phyloP scores from a whole-genome alignment of 37 sponge, comb jelly and placozoan genomes.

The Chondrilla cf. caribensis region DNA sequence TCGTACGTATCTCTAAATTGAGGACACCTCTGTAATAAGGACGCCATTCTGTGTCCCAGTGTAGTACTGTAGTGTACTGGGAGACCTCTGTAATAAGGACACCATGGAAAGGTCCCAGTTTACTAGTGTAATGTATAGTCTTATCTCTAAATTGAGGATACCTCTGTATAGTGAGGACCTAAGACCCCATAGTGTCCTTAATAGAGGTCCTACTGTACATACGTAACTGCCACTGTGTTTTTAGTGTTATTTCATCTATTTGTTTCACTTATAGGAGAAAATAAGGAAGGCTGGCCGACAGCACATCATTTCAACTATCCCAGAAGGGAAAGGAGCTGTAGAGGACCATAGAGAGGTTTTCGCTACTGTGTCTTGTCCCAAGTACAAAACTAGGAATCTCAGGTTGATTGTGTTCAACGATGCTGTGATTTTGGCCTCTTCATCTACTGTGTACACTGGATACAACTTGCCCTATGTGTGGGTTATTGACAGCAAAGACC shows the following conservation, averaged over 20 bases:
- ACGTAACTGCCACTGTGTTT: too few species aligned
- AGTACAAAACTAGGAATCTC: neutral
- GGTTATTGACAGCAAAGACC: neutral
- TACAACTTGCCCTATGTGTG: slow-evolving; percentile 7
- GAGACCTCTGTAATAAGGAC: too few species aligned
- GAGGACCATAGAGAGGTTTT: neutral
- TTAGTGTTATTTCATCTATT: neutral
- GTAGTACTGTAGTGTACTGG: too few species aligned
- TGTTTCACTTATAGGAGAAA: neutral
- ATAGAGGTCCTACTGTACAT: too few species aligned
- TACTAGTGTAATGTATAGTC: too few species aligned
- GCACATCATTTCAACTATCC: neutral
- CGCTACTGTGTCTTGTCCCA: neutral
- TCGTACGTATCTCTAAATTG: too few species aligned
- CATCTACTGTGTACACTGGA: neutral
- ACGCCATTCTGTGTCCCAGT: too few species aligned
- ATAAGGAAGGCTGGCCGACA: neutral
- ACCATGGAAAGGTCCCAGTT: too few species aligned
- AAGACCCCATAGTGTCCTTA: too few species aligned
- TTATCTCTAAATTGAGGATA: too few species aligned
- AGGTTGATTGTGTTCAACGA: neutral
- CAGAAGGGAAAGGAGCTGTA: neutral
- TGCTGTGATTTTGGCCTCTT: neutral
- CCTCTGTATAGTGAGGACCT: too few species aligned
- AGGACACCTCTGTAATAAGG: too few species aligned